phyloP scores from a whole-genome alignment of 2,797 vertebrate genomes.

The Selene dorsalis region DNA sequence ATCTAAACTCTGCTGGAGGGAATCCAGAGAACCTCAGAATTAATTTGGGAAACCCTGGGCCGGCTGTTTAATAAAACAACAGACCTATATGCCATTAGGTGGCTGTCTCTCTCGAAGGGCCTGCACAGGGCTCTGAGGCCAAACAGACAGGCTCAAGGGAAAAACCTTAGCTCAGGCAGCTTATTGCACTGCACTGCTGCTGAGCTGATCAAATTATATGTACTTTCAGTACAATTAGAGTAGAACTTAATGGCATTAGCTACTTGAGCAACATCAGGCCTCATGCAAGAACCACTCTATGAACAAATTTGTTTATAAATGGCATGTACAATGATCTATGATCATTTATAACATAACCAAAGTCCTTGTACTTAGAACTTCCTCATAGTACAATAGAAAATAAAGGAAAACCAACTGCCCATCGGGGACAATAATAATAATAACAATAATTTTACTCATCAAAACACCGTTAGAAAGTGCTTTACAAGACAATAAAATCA shows the following conservation, averaged over 20 bases:
- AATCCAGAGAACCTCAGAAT: conserved; percentile 36
- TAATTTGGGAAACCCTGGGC: conserved; percentile 31
- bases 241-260: conserved; percentile 26
- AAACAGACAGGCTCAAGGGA: conserved; percentile 11
- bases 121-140: conserved; percentile 14
- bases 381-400: too few species aligned
- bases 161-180: conserved; percentile 18
- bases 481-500: too few species aligned
- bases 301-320: neutral
- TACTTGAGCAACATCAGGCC: conserved; percentile 15
- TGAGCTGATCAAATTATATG: conserved; percentile 59
- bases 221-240: conserved; percentile 52
- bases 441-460: too few species aligned
- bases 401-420: too few species aligned
- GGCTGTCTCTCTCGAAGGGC: conserved; percentile 18
- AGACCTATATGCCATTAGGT: neutral
- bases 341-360: neutral
- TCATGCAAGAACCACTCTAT: neutral
- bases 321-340: neutral
- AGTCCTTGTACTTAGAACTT: neutral
- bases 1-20: conserved; percentile 31
- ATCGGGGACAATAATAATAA: too few species aligned
- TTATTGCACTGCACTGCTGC: conserved; percentile 35
- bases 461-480: too few species aligned
- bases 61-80: conserved; percentile 18